A percentile compares a stretch with the other conserved stretches of the same genome.
Conservation (phyloP, 2,113 vertebrate genomes). For the Passerina amoena region DNA sequence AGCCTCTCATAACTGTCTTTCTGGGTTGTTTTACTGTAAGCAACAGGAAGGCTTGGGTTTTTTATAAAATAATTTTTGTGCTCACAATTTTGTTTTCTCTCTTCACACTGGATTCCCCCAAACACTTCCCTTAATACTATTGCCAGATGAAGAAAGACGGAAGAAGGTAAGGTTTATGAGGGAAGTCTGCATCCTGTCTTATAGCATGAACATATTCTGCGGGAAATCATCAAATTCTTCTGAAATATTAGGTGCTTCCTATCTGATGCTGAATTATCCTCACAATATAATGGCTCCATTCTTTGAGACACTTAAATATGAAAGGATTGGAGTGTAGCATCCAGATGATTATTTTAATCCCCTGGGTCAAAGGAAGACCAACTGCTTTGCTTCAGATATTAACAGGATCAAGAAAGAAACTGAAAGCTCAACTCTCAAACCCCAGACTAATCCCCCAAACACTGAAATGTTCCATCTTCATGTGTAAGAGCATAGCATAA, state of each 20-base stretch:
- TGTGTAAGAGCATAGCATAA: background rate
- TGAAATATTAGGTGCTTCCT: background rate
- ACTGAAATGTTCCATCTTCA: background rate
- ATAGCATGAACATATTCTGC: background rate
- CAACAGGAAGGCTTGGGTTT: background rate
- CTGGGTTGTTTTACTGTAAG: background rate
- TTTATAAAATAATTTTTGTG: background rate
- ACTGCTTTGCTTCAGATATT: background rate
- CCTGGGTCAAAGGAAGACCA: background rate
- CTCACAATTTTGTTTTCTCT: background rate
- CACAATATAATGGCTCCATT: background rate
- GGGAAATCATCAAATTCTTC: background rate
- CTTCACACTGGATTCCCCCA: background rate
- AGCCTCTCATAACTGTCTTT: background rate
- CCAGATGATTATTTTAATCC: background rate
- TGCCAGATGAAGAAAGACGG: background rate
- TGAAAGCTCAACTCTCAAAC: background rate
- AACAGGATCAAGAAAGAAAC: background rate
- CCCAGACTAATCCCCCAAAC: background rate
- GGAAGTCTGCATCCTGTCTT: background rate
- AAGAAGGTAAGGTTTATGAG: background rate
- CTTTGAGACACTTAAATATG: background rate
- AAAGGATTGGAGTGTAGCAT: background rate
- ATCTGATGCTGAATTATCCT: background rate
- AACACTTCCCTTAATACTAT: background rate